Evolutionary conservation across 1,140 invertebrate species (phyloP), one percentile per base, ranked within the genome.

Genomic region (Steinernema feltiae): DNA sequence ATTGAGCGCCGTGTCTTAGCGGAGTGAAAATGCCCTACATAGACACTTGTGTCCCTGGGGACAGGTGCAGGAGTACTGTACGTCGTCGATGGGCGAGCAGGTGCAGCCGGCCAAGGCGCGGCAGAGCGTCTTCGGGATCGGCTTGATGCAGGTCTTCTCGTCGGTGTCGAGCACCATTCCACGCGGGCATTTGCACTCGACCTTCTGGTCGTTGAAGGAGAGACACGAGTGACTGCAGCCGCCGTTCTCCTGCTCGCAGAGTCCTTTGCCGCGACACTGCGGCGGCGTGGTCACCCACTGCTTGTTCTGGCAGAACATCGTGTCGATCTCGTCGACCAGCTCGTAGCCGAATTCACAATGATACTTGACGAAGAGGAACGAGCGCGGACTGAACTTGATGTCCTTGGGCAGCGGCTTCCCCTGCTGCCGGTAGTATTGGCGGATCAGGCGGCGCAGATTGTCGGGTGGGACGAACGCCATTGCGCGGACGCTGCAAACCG

Each of bases 401-500:
- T 86, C 79, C 48, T 81, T 84, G 2, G 83, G 84, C 32, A 80
- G 72, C 24, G 81, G 82, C 41, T 83, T 81, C 75, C 75, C 78
- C 30, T 81, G 78, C 46, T 85, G 78, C 15, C 84, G 82, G 71
- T 86, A 85, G 79, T 85, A 85, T 72, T 85, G 84, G 21, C 80
- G 75, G 27, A 85, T 86, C 15, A 85, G 77, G 71, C 82, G 81
- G 15, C 85, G 80, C 1, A 85, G 75, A 73, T 85, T 81, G 41
- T 85, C 84, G 1, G 84, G 84, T 24, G 84, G 83, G 15, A 85
- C 84, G 76, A 86, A 85, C 1, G 84, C 84, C 85, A 85, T 86
- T 17, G 85, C 79, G 3, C 82, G 84, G 0, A 85, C 84, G 21
- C 83, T 84, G 73, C 70, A 84, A 72, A 18, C 53, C 1, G 17